Evolutionary conservation across 2,888 invertebrate species (phyloP), one percentile per base, ranked within the genome.

Genomic region (Pegoplata infirma): DNA sequence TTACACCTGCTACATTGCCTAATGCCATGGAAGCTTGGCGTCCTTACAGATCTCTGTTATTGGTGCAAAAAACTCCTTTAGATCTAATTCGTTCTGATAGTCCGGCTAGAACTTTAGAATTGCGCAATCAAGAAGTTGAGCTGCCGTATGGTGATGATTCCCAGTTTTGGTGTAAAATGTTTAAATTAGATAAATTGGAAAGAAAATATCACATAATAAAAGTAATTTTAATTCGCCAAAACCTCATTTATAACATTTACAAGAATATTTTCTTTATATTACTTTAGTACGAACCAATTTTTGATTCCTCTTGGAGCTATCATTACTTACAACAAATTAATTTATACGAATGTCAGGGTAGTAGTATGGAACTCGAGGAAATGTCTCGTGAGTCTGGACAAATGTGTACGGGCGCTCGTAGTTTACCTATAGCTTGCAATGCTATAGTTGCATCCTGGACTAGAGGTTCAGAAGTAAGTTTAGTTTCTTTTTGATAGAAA

Each of bases 401-500:
- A 73, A 90, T 90, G 79, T 93, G 92, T 85, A 90, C 91, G 84
- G 91, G 91, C 80, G 89, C 90, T 16, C 90, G 91, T 79, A 90
- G 90, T 80, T 90, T 91, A 75, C 90, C 91, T 19, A 84, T 91
- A 69, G 90, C 91, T 73, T 93, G 93, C 87, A 92, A 91, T 86
- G 91, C 92, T 51, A 91, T 93, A 55, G 92, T 93, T 10, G 92
- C 92, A n/a, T 91, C 92, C 68, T 93, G 93, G 93, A 91, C 92
- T 47, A 88, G 91, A 68, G 93, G 93, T 21, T 93, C 93, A 5
- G 92, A 93, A 89, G 91, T 91, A 86, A 84, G 88, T 67, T 63
- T 40, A 8, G 88, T 67, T 63, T 40, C 6, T 17, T 36, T 1
- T 36, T 36, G 19, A 10, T 40, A 14, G 5, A 51, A 25, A n/a